Percentiles rank a stretch among this genome's conserved stretches.
Evolutionary conservation across 2,113 vertebrate species (phyloP).

Genomic region (Dasyornis broadbenti): DNA sequence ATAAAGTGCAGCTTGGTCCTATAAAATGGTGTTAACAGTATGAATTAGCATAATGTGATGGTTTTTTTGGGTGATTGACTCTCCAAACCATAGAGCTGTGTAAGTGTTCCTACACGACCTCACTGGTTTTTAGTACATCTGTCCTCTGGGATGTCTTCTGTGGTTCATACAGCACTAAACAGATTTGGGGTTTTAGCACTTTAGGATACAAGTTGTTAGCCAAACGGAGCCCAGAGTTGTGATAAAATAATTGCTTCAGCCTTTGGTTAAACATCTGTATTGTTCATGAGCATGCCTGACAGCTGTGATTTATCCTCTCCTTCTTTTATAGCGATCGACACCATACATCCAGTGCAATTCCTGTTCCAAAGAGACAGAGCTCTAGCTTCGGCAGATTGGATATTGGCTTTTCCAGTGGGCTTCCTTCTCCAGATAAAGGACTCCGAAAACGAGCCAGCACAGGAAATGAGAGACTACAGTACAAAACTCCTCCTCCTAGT

Average conservation of each 20-base stretch:
- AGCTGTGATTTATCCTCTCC: constrained; percentile 9
- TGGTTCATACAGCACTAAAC: not conserved
- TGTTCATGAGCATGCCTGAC: not conserved
- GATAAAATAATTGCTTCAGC: not conserved
- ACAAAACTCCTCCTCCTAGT: constrained; percentile 81
- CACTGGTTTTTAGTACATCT: not conserved
- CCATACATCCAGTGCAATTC: constrained; percentile 88
- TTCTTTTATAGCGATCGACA: constrained; percentile 79
- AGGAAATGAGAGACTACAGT: constrained; percentile 80
- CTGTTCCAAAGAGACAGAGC: constrained; percentile 85
- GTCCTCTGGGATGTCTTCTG: not conserved
- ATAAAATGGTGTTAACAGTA: constrained; percentile 24
- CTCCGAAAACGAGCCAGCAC: constrained; percentile 85
- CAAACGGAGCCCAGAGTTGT: not conserved
- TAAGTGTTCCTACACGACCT: not conserved
- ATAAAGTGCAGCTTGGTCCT: not conserved
- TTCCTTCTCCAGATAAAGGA: constrained; percentile 84
- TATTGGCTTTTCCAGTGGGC: constrained; percentile 67
- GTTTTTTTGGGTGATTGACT: constrained; percentile 26
- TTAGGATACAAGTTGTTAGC: not conserved
- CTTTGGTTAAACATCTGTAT: not conserved
- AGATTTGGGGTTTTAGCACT: not conserved
- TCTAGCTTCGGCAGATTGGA: constrained; percentile 76
- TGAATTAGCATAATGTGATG: not conserved
- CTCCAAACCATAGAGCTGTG: not conserved